phyloP scores from a whole-genome alignment of 1,140 invertebrate species.

The Heliconius nattereri region DNA sequence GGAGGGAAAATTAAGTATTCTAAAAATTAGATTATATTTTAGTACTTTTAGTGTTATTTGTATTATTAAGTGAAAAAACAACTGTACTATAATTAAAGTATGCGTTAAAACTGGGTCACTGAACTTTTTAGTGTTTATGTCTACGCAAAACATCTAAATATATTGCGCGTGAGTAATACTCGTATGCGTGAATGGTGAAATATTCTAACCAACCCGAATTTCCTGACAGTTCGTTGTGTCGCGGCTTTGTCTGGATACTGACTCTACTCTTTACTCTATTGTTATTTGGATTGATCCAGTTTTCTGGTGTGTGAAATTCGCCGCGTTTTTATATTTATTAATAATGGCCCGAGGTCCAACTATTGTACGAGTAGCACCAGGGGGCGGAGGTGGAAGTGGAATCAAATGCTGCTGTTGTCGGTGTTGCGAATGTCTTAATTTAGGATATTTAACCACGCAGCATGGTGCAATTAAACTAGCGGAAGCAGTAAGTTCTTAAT shows the following conservation, averaged over 20 bases:
- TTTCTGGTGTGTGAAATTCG: neutral
- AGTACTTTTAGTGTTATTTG: neutral
- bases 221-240: constrained; percentile 49
- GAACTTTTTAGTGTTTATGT: constrained; percentile 59
- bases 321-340: constrained; percentile 23
- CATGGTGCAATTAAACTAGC: constrained; percentile 87
- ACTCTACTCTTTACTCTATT: neutral
- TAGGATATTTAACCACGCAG: constrained; percentile 86
- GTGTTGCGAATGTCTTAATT: constrained; percentile 89
- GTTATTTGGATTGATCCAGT: neutral
- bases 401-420: constrained; percentile 87
- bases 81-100: constrained; percentile 3
- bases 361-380: constrained; percentile 69
- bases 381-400: constrained; percentile 70
- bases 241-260: neutral
- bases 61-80: neutral
- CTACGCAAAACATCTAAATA: constrained; percentile 69
- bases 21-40: neutral
- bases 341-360: constrained; percentile 73
- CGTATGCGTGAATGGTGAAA: constrained; percentile 59
- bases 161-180: constrained; percentile 67
- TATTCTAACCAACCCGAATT: constrained; percentile 61
- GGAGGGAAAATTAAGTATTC: neutral
- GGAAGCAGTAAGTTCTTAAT: constrained; percentile 85
- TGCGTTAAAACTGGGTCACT: constrained; percentile 56